Evolutionary conservation across 1,140 invertebrate genomes (phyloP).

Genomic region (Lepidurus arcticus): DNA sequence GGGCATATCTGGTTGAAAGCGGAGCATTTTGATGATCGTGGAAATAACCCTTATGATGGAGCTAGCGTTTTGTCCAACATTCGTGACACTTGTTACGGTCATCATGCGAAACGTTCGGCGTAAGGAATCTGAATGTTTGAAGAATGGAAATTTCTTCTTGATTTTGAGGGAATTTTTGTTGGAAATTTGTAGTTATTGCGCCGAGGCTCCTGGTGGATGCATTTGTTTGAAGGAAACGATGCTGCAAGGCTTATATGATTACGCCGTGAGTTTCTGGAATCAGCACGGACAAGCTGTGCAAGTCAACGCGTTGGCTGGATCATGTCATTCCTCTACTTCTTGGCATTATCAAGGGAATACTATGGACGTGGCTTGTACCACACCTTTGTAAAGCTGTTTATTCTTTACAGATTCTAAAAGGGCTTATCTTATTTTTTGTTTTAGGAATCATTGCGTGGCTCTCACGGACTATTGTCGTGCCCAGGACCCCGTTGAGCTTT

Average conservation of each 20-base stretch:
- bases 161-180: not conserved
- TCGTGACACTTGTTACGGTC: constrained; percentile 34
- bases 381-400: constrained; percentile 27
- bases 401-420: not conserved
- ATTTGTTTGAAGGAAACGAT: constrained; percentile 32
- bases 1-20: constrained; percentile 29
- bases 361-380: constrained; percentile 34
- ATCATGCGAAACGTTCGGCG: constrained; percentile 33
- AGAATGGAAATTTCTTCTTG: not conserved
- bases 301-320: constrained; percentile 33
- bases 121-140: constrained; percentile 14
- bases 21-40: constrained; percentile 30
- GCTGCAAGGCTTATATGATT: constrained; percentile 33
- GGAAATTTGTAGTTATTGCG: not conserved
- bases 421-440: not conserved
- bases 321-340: constrained; percentile 33
- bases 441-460: constrained; percentile 34
- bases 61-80: constrained; percentile 35
- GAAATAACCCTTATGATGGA: constrained; percentile 35
- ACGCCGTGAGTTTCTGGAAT: constrained; percentile 33
- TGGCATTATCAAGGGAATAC: constrained; percentile 35
- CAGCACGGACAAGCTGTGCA: constrained; percentile 31
- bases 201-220: constrained; percentile 32
- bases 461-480: constrained; percentile 29
- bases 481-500: constrained; percentile 28